A percentile compares a stretch with the other conserved stretches of the same genome.
Conservation (phyloP, 2,888 invertebrate genomes). For the Smittia aterrima region DNA sequence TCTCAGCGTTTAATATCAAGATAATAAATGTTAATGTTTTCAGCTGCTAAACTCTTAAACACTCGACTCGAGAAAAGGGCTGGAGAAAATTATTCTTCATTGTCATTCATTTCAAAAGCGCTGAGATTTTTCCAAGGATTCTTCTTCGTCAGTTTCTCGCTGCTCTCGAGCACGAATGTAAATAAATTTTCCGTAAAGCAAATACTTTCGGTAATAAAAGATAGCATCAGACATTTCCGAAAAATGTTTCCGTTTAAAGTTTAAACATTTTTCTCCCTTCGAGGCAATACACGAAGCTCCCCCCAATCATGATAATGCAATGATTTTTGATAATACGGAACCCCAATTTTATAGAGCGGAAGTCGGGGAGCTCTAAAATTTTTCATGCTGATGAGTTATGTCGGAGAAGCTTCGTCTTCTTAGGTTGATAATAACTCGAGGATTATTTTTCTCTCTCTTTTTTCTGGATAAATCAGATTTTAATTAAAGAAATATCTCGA, state of each 20-base stretch:
- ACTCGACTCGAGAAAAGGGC: neutral
- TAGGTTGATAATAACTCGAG: constrained; percentile 14
- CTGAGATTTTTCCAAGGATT: constrained; percentile 5
- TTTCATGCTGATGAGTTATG: constrained; percentile 42
- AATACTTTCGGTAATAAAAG: constrained; percentile 41
- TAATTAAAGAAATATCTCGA: constrained; percentile 31
- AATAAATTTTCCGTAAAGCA: constrained; percentile 41
- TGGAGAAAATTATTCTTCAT: constrained; percentile 12
- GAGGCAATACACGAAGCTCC: neutral
- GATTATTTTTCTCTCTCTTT: constrained; percentile 5
- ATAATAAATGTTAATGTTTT: constrained; percentile 42
- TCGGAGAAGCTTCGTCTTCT: neutral
- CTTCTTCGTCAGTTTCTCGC: constrained; percentile 2
- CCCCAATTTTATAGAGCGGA: constrained; percentile 41
- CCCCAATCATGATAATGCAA: constrained; percentile 16
- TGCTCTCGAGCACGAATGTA: constrained; percentile 23
- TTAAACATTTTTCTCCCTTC: constrained; percentile 30
- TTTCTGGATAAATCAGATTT: constrained; percentile 38
- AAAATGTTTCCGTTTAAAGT: constrained; percentile 41
- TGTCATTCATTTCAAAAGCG: constrained; percentile 2
- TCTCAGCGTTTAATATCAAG: constrained; percentile 34
- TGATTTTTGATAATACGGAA: constrained; percentile 39
- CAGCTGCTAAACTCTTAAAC: constrained; percentile 33
- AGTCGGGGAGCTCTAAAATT: constrained; percentile 40
- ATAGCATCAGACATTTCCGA: constrained; percentile 42